Evolutionary conservation across 2,888 invertebrate genomes (phyloP).

Genomic region (Anticlea derivata): DNA sequence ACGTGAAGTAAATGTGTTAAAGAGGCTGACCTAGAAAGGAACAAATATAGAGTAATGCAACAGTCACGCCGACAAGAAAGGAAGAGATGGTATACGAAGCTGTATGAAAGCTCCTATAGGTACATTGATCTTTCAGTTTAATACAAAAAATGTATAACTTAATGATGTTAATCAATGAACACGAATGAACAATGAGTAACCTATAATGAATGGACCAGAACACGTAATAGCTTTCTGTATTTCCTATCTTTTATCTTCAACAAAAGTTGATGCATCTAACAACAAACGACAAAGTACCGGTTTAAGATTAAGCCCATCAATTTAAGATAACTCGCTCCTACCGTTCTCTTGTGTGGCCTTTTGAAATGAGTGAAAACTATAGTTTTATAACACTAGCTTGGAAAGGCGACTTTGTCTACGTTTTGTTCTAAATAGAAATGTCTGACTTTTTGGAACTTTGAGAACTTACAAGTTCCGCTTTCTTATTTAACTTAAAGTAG

Average conservation of each 20-base stretch:
- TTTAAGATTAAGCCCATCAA: slow-evolving; percentile 74
- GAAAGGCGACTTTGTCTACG: slow-evolving; percentile 2
- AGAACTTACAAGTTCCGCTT: no score
- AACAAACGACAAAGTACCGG: slow-evolving; percentile 67
- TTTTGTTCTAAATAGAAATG: neutral
- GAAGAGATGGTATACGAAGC: neutral
- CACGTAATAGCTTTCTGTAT: slow-evolving; percentile 51
- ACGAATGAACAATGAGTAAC: slow-evolving; percentile 10
- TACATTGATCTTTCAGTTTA: neutral
- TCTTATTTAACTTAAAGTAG: no score
- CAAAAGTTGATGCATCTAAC: slow-evolving; percentile 57
- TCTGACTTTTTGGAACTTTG: no score
- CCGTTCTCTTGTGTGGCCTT: slow-evolving; percentile 67
- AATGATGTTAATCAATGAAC: neutral
- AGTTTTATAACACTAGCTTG: slow-evolving; percentile 35
- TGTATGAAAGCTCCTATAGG: neutral
- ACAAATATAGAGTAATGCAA: no score
- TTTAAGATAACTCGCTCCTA: slow-evolving; percentile 68
- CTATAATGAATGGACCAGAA: slow-evolving; percentile 31
- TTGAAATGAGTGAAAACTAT: slow-evolving; percentile 45
- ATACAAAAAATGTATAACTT: neutral
- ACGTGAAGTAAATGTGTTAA: no score
- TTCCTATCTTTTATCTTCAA: slow-evolving; percentile 52
- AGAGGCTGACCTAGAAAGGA: no score
- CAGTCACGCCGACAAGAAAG: no score